Evolutionary conservation across 2,888 invertebrate species (phyloP).

Genomic region (Lycophotia porphyrea): DNA sequence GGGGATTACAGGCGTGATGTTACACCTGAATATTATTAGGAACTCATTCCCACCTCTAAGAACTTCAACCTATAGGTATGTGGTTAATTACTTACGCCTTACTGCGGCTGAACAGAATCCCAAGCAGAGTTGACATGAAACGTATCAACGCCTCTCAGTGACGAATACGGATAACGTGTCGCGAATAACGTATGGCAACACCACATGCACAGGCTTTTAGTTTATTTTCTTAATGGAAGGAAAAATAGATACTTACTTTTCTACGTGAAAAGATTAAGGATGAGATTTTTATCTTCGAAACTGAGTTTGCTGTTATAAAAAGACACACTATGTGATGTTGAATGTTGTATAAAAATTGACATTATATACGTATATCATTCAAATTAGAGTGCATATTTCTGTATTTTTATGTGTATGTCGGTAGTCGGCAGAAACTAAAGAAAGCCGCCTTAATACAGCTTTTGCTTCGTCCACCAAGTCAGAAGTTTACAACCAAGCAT

Average conservation of each 20-base stretch:
- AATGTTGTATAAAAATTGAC: neutral
- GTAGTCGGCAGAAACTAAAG: too few relatives aligned
- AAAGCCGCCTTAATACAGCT: too few relatives aligned
- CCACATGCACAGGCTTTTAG: slow-evolving; percentile 13
- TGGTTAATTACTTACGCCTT: slow-evolving; percentile 35
- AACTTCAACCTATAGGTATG: slow-evolving; percentile 11
- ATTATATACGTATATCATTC: neutral
- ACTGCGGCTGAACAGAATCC: slow-evolving; percentile 27
- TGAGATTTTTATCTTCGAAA: neutral
- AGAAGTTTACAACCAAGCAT: too few relatives aligned
- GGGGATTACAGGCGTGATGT: too few relatives aligned
- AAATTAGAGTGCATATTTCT: neutral
- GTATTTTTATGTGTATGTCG: too few relatives aligned
- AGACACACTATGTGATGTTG: neutral
- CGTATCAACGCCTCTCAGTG: slow-evolving; percentile 39
- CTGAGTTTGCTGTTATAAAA: neutral
- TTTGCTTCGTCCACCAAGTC: too few relatives aligned
- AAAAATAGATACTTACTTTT: slow-evolving; percentile 34
- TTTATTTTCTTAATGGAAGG: slow-evolving; percentile 44
- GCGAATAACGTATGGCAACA: slow-evolving; percentile 38
- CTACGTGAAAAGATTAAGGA: slow-evolving; percentile 25
- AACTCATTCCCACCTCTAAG: neutral
- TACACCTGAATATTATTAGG: neutral
- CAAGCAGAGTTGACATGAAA: slow-evolving; percentile 42
- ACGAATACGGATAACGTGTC: slow-evolving; percentile 47